Conservation (phyloP, 2,113 vertebrate species). For the Piprites chloris region DNA sequence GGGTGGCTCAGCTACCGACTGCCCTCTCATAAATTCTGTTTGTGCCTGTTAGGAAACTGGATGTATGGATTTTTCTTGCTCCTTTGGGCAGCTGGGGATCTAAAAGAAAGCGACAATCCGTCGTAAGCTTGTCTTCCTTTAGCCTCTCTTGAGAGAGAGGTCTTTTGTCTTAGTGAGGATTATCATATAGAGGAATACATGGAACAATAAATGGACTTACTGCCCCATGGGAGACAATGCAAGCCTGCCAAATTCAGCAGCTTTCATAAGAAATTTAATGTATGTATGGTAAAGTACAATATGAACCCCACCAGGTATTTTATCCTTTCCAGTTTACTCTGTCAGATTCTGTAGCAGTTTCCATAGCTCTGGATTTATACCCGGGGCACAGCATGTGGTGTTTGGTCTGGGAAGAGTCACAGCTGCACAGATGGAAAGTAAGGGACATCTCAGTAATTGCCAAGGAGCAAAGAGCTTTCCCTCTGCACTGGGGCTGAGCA, state of each 20-base stretch:
- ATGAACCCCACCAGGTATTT: not conserved
- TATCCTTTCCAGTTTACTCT: not conserved
- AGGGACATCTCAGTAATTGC: not conserved
- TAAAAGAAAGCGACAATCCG: not conserved
- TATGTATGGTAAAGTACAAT: not conserved
- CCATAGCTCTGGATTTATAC: not conserved
- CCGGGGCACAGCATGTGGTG: not conserved
- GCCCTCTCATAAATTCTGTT: not conserved
- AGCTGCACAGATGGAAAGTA: no score
- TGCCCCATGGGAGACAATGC: not conserved
- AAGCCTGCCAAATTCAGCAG: not conserved
- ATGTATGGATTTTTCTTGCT: not conserved
- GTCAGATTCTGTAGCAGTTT: not conserved
- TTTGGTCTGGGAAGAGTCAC: not conserved
- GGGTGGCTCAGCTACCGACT: not conserved
- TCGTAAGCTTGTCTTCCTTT: not conserved
- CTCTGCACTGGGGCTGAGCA: not conserved
- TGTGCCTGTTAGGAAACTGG: not conserved
- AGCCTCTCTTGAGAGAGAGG: not conserved
- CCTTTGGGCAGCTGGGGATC: not conserved
- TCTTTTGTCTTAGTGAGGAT: not conserved
- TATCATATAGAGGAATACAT: not conserved
- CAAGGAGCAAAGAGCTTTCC: not conserved
- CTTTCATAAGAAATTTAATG: not conserved
- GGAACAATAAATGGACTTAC: not conserved